Evolutionary conservation across 2,113 vertebrate genomes (phyloP), one percentile per base, ranked within the genome.

Genomic region (Hypanus sabinus): DNA sequence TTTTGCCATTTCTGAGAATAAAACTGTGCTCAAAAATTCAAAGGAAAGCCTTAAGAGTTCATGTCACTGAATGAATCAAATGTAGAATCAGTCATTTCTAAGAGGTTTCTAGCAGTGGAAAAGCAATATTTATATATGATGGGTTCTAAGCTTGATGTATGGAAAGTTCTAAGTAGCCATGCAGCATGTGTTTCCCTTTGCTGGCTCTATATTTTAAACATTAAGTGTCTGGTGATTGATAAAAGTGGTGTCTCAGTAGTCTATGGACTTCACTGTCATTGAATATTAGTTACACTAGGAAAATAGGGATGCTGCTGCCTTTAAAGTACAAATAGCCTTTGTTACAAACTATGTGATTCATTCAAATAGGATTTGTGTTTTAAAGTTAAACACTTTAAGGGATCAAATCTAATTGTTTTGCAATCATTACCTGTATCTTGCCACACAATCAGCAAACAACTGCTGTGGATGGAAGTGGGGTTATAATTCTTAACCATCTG

Each of bases 71-170:
- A 73, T 11, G 38, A 33, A 71, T 71, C 18, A 71, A 68, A 91
- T 36, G 62, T n/a, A 71, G 36, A 92, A 33, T 62, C 60, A 30
- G 91, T 73, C 91, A 93, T 70, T 55, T 93, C 91, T 27, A 93
- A 55, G 91, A 73, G 36, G 70, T 30, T 38, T 16, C 36, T 55
- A 38, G 38, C 70, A 73, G 91, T 71, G 91, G 55, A 73, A 55
- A 93, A 73, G 70, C 91, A 93, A 36, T 93, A 93, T 93, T 71
- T 93, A 73, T 93, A 38, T 73, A 93, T 93, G 30, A 55, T 38
- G 36, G 68, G 68, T 68, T 93, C 70, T 71, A 55, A 93, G 91
- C 91, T 93, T 93, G 91, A 93, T 93, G 22, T 75, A 73, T 75
- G 36, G 91, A 93, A 93, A 93, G 60, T 90, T 38, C 38, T 93